Evolutionary conservation across 2,797 vertebrate genomes (phyloP), one percentile per base, ranked within the genome.

Genomic region (Pangasius sanitwongsei): DNA sequence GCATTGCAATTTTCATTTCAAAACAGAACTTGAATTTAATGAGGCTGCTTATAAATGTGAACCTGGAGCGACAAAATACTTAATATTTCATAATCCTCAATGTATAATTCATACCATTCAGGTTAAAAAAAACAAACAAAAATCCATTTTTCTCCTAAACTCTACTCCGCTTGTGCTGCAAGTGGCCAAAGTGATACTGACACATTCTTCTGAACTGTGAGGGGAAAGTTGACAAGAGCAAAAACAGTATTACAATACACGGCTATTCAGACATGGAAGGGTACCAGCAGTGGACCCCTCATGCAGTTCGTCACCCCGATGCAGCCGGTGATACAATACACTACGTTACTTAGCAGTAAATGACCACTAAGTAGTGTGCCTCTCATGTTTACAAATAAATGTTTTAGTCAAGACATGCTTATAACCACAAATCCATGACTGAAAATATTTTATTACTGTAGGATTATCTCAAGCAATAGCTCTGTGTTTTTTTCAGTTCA

Each of bases 401-500:
- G 23, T 59, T 63, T 61, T 63, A 83, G 37, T 63, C 57, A 41
- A 44, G 41, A 44, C 53, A 72, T 85, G 44, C 31, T 48, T 78
- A 86, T 44, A 44, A 7, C 31, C 37, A 18, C 53, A 23, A 28
- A 20, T 69, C 55, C 25, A 23, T 86, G 34, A 67, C 25, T 53
- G 20, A n/a, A 13, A 12, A 31, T 53, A 72, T 72, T 80, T 88
- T 18, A 70, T 48, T 77, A 86, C 18, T 85, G 83, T 90, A 84
- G 63, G 80, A 88, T 67, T n/a, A 83, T 89, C 55, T 86, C 87
- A 55, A 86, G 44, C 12, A 31, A 23, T 59, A 55, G 88, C 80
- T 69, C 70, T 91, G 77, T 41, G 2, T 41, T 41, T 31, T 84
- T 92, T 67, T 23, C 63, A 87, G 13, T n/a, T 23, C 70, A 15